Base-by-base conservation (phyloP, 2,888 invertebrate species). In the Caenorhabditis sp. region DNA sequence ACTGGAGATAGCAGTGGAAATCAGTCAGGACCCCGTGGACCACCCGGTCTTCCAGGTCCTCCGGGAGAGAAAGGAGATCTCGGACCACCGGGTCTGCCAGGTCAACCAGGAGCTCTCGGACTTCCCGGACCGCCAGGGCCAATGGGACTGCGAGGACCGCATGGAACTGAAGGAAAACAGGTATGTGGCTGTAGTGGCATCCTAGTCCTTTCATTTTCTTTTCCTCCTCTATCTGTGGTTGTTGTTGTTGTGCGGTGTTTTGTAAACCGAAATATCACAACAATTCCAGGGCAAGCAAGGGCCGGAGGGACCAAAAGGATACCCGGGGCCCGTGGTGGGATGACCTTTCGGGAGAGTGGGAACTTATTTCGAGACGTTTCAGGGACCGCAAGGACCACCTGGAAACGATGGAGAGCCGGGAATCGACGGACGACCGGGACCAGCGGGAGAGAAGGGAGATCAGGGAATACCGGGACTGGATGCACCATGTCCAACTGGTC, bases 401-500 rank as follows among this genome's bases (percentile, higher is more conserved):
- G 88, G 87, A 24, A 70, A 76, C 28, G 84, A 85, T 32, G 86
- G 88, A 24, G 85, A 86, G 62, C 84, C 86, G 15, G 88, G 88
- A 58, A 78, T 72, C 26, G 80, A 81, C 24, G 89, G 89, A 58
- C 64, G 83, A 3, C 87, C 82, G 4, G 89, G 90, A 35, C 69
- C 82, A 13, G 56, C 86, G 2, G 91, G 90, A 68, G 89, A 89
- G 32, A 90, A 85, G 67, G 88, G 88, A 56, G 85, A 86, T 68
- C 87, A 82, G 44, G 98, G 98, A 88, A 97, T 97, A 87, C 98
- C 97, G 40, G 98, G 98, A 44, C 94, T 98, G 90, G 98, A 98
- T 93, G 98, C 98, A 55, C 98, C 98, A n/a, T 98, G 98, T 94
- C 98, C 98, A 85, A 94, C 97, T 77, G 98, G 97, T 74, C 95